Percentiles rank a stretch among this genome's conserved stretches.
Evolutionary conservation across 2,113 vertebrate species (phyloP).

Genomic region (Orycteropus afer): DNA sequence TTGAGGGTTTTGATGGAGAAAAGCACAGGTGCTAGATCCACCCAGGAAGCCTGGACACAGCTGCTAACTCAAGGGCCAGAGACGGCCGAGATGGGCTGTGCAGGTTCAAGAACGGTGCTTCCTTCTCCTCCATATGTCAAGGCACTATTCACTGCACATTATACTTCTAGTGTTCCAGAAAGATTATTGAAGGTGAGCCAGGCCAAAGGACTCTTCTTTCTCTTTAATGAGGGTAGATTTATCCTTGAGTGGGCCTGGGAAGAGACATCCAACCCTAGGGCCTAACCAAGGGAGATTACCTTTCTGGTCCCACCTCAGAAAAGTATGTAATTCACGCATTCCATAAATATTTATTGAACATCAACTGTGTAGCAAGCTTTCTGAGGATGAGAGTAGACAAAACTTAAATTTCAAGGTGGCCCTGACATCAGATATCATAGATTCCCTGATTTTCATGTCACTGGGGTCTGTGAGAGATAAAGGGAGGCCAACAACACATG

Average conservation of each 20-base stretch:
- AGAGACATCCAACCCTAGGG: neutral
- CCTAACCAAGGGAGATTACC: neutral
- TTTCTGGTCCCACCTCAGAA: neutral
- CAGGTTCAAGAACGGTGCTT: neutral
- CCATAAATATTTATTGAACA: neutral
- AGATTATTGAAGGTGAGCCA: neutral
- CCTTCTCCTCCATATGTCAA: neutral
- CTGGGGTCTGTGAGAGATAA: neutral
- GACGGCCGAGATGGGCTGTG: too few species aligned
- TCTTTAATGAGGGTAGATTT: neutral
- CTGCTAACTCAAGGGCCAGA: neutral
- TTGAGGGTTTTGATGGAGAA: neutral
- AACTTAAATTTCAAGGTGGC: neutral
- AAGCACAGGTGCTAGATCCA: neutral
- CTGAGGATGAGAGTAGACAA: neutral
- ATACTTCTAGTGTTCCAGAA: neutral
- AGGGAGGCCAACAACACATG: neutral
- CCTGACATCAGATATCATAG: neutral
- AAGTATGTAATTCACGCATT: neutral
- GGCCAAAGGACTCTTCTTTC: neutral
- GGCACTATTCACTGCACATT: neutral
- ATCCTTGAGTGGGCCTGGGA: neutral
- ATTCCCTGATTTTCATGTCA: neutral
- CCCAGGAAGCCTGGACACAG: neutral
- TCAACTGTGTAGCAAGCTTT: neutral